Percentiles rank a stretch among this genome's conserved stretches.
Evolutionary conservation across 2,888 invertebrate genomes (phyloP).

Genomic region (Nomada fabriciana): DNA sequence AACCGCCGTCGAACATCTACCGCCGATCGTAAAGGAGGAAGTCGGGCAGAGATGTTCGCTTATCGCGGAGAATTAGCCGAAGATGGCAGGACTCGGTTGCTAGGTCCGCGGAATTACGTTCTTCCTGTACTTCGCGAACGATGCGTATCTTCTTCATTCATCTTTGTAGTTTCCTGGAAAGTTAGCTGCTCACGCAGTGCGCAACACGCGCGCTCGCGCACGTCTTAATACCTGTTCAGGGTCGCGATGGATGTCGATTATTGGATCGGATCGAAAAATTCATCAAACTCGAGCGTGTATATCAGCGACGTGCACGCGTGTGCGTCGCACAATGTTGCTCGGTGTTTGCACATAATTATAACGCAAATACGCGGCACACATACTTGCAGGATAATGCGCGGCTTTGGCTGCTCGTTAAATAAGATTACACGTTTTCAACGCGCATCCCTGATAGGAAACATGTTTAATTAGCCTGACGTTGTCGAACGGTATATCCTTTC

Average conservation of each 20-base stretch:
- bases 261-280: conserved; percentile 14
- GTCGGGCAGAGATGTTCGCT: conserved; percentile 53
- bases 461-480: conserved; percentile 50
- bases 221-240: conserved; percentile 23
- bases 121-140: conserved; percentile 79
- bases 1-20: conserved; percentile 31
- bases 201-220: conserved; percentile 51
- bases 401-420: conserved; percentile 39
- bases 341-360: not conserved
- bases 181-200: conserved; percentile 80
- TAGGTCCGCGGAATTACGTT: conserved; percentile 77
- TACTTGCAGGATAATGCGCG: not conserved
- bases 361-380: not conserved
- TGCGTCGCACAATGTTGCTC: not conserved
- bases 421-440: conserved; percentile 53
- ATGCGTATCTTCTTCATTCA: conserved; percentile 76
- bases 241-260: not conserved
- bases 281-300: not conserved
- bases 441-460: conserved; percentile 43
- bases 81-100: conserved; percentile 72
- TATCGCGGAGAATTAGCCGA: conserved; percentile 66
- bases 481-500: conserved; percentile 54
- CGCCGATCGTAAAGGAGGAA: conserved; percentile 64
- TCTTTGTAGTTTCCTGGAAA: conserved; percentile 76
- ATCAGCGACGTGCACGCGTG: not conserved